These are phyloP conservation scores for Chelonoidis abingdonii DNA, from an alignment of 2,113 vertebrate genomes.

Conservation along the genomic window DNA sequence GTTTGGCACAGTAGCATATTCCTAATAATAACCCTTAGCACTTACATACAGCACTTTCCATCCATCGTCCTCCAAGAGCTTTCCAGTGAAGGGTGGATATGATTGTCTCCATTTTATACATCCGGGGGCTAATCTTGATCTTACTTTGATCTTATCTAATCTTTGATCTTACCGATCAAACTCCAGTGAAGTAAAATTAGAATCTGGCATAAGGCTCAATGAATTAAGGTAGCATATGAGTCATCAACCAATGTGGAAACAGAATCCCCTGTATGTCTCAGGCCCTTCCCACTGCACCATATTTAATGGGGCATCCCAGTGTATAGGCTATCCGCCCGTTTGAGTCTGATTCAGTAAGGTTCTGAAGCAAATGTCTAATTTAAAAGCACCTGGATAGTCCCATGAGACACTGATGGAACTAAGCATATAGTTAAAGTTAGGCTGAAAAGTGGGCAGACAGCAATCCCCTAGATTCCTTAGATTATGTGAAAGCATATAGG, in stretches of 20 bases:
- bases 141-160: no score
- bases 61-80: background rate
- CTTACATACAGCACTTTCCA: background rate
- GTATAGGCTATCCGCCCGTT: background rate
- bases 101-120: background rate
- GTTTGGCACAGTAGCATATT: background rate
- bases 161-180: no score
- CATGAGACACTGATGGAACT: background rate
- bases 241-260: background rate
- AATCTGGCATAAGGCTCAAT: background rate
- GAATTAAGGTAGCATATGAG: background rate
- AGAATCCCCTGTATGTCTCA: background rate
- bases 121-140: background rate
- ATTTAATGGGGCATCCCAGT: background rate
- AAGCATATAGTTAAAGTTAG: background rate
- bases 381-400: slow-evolving; percentile 13
- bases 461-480: background rate
- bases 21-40: background rate
- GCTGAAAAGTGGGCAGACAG: background rate
- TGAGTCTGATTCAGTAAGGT: background rate
- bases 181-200: background rate
- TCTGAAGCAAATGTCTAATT: background rate
- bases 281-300: background rate
- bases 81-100: background rate
- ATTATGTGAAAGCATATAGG: background rate